phyloP scores from a whole-genome alignment of 2,797 vertebrate species.

The Anisognathus igniventris region DNA sequence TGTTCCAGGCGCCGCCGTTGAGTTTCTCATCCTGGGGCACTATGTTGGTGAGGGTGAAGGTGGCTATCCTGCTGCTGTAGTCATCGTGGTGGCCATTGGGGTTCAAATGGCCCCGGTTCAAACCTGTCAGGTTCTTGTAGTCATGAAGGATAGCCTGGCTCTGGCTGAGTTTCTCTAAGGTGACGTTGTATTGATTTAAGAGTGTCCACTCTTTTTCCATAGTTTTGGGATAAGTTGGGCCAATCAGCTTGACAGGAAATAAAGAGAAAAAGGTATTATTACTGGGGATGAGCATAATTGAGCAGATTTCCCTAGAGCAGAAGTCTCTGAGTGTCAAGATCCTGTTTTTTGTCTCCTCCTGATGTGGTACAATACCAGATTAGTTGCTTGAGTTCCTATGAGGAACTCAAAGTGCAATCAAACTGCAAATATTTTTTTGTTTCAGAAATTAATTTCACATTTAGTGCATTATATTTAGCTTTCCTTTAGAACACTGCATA shows the following conservation, averaged over 20 bases:
- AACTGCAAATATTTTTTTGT: not conserved
- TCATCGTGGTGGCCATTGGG: constrained; percentile 19
- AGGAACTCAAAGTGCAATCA: not conserved
- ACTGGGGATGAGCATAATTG: not conserved
- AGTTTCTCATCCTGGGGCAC: constrained; percentile 53
- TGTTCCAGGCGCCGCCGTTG: constrained; percentile 35
- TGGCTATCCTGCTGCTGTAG: not conserved
- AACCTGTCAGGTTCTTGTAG: constrained; percentile 42
- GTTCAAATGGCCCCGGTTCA: constrained; percentile 57
- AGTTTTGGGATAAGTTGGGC: not conserved
- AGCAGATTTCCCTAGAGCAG: not conserved
- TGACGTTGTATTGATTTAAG: not conserved
- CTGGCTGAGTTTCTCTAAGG: not conserved
- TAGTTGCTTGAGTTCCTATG: not conserved
- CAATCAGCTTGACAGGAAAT: constrained; percentile 9
- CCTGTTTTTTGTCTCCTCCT: not conserved
- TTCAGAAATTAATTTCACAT: not conserved
- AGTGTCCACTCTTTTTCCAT: constrained; percentile 32
- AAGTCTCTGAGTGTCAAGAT: not conserved
- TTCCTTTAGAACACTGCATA: not conserved
- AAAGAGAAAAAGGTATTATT: not conserved
- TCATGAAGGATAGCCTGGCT: constrained; percentile 47
- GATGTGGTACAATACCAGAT: not conserved
- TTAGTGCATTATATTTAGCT: not conserved
- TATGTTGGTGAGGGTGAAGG: constrained; percentile 68